Evolutionary conservation across 2,888 invertebrate species (phyloP).

Genomic region (Latheticus oryzae): DNA sequence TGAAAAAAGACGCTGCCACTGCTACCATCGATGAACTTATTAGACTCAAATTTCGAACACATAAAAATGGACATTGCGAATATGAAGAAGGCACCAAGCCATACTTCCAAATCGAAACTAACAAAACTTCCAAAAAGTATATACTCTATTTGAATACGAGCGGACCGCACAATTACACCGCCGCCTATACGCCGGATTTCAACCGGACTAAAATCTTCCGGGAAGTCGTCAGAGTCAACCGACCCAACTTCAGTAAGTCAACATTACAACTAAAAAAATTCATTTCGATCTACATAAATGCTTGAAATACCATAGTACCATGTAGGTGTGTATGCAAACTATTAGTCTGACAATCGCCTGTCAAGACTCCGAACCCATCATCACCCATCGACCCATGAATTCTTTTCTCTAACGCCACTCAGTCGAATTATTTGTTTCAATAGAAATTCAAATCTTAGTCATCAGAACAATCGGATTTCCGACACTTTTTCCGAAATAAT

Average conservation of each 20-base stretch:
- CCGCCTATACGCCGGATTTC: constrained; percentile 69
- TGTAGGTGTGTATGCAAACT: constrained; percentile 47
- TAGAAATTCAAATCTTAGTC: no score
- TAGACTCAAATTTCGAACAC: constrained; percentile 68
- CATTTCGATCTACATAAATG: constrained; percentile 46
- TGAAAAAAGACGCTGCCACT: constrained; percentile 66
- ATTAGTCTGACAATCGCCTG: constrained; percentile 44
- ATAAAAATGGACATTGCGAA: constrained; percentile 48
- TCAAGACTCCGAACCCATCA: constrained; percentile 35
- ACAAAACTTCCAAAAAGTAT: constrained; percentile 70
- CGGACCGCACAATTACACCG: constrained; percentile 70
- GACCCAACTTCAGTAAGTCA: constrained; percentile 59
- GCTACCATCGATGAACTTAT: constrained; percentile 67
- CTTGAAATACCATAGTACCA: constrained; percentile 40
- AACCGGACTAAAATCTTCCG: constrained; percentile 52
- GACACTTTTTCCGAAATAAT: constrained; percentile 34
- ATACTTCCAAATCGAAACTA: constrained; percentile 68
- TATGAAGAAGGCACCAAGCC: constrained; percentile 46
- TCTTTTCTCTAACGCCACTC: no score
- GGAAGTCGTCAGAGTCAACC: constrained; percentile 55
- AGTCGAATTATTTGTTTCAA: no score
- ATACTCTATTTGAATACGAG: constrained; percentile 71
- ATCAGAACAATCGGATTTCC: no score
- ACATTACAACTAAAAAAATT: not conserved
- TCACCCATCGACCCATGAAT: not conserved